phyloP scores from a whole-genome alignment of 2,797 vertebrate species.

The Calcarius lapponicus region DNA sequence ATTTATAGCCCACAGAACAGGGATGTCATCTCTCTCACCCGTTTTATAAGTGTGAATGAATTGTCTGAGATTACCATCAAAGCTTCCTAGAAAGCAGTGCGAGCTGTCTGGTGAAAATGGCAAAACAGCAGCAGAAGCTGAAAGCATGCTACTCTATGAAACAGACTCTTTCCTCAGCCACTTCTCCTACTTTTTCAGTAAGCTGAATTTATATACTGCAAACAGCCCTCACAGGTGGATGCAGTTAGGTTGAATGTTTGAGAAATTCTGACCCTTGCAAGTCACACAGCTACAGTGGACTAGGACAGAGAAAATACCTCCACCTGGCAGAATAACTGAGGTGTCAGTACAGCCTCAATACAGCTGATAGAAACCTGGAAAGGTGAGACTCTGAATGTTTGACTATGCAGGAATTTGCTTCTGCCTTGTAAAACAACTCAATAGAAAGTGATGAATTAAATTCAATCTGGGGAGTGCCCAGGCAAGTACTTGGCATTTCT shows the following conservation, averaged over 20 bases:
- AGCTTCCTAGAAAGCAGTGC: background rate
- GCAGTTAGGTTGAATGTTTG: background rate
- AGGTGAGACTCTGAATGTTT: background rate
- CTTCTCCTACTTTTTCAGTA: background rate
- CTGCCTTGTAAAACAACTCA: background rate
- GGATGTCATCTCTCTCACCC: background rate
- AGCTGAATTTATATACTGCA: background rate
- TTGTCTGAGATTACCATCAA: background rate
- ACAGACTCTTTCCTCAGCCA: background rate
- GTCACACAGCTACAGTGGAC: background rate
- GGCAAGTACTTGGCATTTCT: background rate
- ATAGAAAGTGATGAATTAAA: background rate
- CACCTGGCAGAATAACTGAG: background rate
- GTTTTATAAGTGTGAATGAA: background rate
- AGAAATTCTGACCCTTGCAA: background rate
- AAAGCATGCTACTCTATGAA: background rate
- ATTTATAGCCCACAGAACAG: background rate
- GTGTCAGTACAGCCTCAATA: background rate
- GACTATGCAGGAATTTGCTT: background rate
- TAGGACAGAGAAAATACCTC: accelerated
- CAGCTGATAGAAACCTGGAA: background rate
- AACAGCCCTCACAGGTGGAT: background rate
- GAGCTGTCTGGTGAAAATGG: background rate
- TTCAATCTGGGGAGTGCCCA: background rate
- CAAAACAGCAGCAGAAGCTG: background rate